Conservation (phyloP, 2,888 invertebrate genomes). For the Eustalomyia histrio region DNA sequence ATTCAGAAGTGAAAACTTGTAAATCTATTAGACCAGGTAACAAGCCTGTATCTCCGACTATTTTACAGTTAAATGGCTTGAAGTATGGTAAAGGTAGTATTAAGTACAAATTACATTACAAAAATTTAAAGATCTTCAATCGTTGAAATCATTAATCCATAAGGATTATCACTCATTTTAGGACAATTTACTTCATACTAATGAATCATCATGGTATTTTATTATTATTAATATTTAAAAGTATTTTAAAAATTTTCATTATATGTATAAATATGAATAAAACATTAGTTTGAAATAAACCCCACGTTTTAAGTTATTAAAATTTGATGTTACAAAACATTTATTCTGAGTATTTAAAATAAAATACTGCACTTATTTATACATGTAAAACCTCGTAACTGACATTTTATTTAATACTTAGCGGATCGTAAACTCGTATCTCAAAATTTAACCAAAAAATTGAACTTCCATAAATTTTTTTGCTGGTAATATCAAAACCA, state of each 20-base stretch:
- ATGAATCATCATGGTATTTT: too few species aligned
- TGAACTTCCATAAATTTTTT: too few species aligned
- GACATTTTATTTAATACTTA: slow-evolving; percentile 12
- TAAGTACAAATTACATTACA: background rate
- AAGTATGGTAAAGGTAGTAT: too few species aligned
- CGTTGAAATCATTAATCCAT: slow-evolving; percentile 16
- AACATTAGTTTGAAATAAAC: background rate
- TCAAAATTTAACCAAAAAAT: background rate
- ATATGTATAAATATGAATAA: slow-evolving; percentile 5
- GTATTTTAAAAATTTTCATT: background rate
- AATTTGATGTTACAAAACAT: too few species aligned
- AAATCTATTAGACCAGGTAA: slow-evolving; percentile 12
- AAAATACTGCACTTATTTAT: too few species aligned
- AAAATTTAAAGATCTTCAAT: slow-evolving; percentile 12
- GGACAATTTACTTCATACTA: background rate
- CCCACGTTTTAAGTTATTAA: background rate
- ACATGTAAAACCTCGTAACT: background rate
- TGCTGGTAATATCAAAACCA: too few species aligned
- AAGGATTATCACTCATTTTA: slow-evolving; percentile 5
- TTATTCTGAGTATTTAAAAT: too few species aligned
- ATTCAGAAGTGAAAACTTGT: slow-evolving; percentile 12
- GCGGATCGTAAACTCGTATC: slow-evolving; percentile 12
- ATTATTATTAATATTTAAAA: too few species aligned
- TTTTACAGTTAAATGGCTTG: too few species aligned
- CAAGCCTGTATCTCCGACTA: too few species aligned